phyloP scores from a whole-genome alignment of 2,113 vertebrate species.

The Meleagris gallopavo region DNA sequence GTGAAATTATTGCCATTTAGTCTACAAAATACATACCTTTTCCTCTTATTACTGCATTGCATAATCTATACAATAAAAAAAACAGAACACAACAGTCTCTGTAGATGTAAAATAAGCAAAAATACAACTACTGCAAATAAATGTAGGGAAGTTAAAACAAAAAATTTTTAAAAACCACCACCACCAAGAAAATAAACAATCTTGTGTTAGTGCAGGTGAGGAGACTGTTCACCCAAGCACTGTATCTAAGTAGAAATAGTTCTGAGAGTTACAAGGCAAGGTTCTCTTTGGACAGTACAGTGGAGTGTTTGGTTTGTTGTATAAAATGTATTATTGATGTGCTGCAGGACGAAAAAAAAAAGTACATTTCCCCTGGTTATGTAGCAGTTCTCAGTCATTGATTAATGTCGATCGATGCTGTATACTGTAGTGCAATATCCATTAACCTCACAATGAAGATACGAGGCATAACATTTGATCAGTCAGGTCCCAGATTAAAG shows the following conservation, averaged over 20 bases:
- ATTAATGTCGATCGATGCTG: background rate
- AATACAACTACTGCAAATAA: background rate
- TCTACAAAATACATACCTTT: background rate
- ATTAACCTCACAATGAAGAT: background rate
- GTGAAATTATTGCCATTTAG: background rate
- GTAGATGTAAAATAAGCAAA: background rate
- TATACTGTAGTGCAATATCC: background rate
- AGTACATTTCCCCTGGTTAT: background rate
- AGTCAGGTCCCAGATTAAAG: background rate
- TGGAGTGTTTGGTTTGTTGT: background rate
- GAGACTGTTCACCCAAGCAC: background rate
- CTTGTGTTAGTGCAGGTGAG: background rate
- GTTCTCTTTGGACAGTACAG: background rate
- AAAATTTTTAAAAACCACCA: background rate
- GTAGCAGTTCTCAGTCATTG: constrained; percentile 5
- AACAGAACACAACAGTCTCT: background rate
- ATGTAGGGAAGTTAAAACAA: background rate
- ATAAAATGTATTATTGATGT: constrained; percentile 8
- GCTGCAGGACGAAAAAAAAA: background rate
- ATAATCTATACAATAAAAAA: background rate
- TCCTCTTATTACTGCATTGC: background rate
- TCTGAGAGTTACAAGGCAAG: background rate
- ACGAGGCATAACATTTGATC: background rate
- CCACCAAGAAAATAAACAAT: background rate
- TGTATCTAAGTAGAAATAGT: background rate